Percentiles rank a stretch among this genome's conserved stretches.
Evolutionary conservation across 2,113 vertebrate species (phyloP).

Genomic region (Laticauda colubrina): DNA sequence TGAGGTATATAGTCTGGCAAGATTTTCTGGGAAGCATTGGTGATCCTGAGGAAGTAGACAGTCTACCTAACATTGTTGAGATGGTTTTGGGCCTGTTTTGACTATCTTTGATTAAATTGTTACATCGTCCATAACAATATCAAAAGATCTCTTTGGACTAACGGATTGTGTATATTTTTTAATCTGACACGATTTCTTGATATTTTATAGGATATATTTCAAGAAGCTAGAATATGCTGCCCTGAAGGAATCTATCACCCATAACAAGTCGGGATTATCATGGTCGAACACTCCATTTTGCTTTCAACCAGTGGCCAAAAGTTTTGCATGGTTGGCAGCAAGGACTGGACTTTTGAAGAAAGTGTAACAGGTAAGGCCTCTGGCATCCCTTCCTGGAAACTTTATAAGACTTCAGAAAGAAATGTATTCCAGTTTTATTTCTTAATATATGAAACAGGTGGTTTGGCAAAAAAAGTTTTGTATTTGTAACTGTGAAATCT

Average conservation of each 20-base stretch:
- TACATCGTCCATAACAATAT: not conserved
- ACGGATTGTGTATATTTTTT: not conserved
- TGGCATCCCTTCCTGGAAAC: constrained; percentile 8
- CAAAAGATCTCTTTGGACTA: constrained; percentile 8
- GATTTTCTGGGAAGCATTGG: not conserved
- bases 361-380: constrained; percentile 65
- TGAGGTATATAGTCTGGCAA: not conserved
- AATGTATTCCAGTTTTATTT: constrained; percentile 31
- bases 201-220: constrained; percentile 63
- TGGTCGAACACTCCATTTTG: constrained; percentile 65
- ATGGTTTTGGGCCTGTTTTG: not conserved
- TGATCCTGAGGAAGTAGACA: not conserved
- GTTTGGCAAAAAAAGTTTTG: constrained; percentile 28
- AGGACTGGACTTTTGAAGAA: constrained; percentile 60
- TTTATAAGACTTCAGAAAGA: constrained; percentile 19
- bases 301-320: constrained; percentile 62
- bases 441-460: constrained; percentile 14
- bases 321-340: constrained; percentile 53
- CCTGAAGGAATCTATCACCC: constrained; percentile 64
- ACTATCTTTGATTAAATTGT: not conserved
- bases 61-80: not conserved
- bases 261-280: constrained; percentile 66
- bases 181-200: constrained; percentile 38
- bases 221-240: constrained; percentile 47
- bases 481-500: constrained; percentile 18